Evolutionary conservation across 2,113 vertebrate species (phyloP).

Genomic region (Rhineura floridana): DNA sequence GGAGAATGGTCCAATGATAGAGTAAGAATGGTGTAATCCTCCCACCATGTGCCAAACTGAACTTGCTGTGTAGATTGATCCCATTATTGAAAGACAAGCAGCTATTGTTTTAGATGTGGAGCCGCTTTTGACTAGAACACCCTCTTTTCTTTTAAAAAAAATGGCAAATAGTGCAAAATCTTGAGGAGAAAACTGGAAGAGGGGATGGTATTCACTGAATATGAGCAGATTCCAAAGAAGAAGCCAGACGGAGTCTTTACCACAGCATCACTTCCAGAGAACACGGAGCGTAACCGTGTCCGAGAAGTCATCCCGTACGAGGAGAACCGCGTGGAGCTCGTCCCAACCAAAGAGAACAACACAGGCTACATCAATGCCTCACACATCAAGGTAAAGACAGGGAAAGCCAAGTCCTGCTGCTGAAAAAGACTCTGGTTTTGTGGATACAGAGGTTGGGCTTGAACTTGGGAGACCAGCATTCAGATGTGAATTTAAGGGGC

Average conservation of each 20-base stretch:
- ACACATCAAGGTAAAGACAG: conserved; percentile 85
- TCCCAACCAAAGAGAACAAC: conserved; percentile 94
- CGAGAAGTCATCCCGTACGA: conserved; percentile 91
- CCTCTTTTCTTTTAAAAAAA: conserved; percentile 28
- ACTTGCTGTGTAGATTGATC: not conserved
- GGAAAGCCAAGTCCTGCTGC: not conserved
- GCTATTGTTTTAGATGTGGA: not conserved
- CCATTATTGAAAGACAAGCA: not conserved
- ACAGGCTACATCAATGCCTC: conserved; percentile 95
- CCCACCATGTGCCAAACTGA: not conserved
- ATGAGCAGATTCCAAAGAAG: conserved; percentile 93
- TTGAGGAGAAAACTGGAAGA: conserved; percentile 89
- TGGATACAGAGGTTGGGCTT: not conserved
- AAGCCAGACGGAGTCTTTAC: conserved; percentile 82
- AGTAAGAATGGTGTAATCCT: not conserved
- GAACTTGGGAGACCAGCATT: not conserved
- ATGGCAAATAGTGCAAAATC: conserved; percentile 83
- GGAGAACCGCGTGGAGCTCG: conserved; percentile 91
- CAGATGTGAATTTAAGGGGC: not conserved
- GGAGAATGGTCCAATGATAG: not conserved
- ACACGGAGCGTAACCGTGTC: conserved; percentile 89
- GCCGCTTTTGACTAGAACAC: not conserved
- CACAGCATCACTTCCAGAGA: conserved; percentile 87
- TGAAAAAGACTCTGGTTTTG: not conserved
- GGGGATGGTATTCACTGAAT: conserved; percentile 92